Evolutionary conservation across 2,797 vertebrate species (phyloP).

Genomic region (Myotis pilosus): DNA sequence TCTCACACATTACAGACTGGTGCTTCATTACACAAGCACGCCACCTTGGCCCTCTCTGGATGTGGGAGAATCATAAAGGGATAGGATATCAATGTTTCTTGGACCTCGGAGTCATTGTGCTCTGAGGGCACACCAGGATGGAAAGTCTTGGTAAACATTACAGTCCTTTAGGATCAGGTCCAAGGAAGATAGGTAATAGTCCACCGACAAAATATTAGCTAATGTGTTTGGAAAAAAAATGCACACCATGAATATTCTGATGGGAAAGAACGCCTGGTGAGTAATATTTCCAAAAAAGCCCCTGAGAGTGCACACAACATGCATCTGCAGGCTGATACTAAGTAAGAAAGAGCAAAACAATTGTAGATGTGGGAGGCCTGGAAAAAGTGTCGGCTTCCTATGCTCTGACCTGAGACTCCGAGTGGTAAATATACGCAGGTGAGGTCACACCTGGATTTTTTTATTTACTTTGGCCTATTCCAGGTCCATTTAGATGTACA

Average conservation of each 20-base stretch:
- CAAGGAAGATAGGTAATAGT: not conserved
- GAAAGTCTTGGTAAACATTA: not conserved
- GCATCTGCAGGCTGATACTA: constrained; percentile 1
- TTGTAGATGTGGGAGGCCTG: not conserved
- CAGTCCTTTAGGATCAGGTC: not conserved
- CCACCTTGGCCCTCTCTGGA: not conserved
- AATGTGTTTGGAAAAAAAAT: constrained; percentile 1
- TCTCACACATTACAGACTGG: not conserved
- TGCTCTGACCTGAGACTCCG: not conserved
- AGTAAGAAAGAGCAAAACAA: not conserved
- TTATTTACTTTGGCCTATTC: constrained; percentile 13
- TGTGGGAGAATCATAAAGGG: not conserved
- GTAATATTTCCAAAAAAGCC: not conserved
- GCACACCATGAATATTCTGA: not conserved
- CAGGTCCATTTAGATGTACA: not conserved
- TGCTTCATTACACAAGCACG: not conserved
- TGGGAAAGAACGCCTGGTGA: not conserved
- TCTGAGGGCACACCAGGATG: not conserved
- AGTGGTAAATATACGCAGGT: constrained; percentile 11
- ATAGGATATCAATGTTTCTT: not conserved
- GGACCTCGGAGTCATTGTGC: not conserved
- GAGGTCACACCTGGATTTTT: constrained; percentile 28
- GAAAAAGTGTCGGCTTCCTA: not conserved
- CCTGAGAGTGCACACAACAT: not conserved
- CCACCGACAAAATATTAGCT: not conserved